Percentiles rank a stretch among this genome's conserved stretches.
These are phyloP conservation scores for Himalopsyche japonica DNA, from an alignment of 2,888 invertebrate species.

Conservation along the genomic window DNA sequence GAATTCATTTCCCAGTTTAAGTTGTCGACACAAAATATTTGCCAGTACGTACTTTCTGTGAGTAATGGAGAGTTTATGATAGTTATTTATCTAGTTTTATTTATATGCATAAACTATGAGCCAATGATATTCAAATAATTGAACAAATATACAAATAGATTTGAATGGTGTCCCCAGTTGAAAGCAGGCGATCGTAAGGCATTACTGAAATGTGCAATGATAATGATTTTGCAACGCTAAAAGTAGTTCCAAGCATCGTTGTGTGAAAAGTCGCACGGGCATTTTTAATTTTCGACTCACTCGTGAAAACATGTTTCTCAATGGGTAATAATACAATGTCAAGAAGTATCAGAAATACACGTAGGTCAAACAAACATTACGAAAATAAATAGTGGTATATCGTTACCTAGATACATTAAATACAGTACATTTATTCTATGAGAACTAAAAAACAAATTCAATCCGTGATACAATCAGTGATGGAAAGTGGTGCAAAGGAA, in stretches of 20 bases:
- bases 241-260: background rate
- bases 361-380: too few species aligned
- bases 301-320: background rate
- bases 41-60: background rate
- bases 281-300: background rate
- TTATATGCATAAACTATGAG: background rate
- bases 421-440: too few species aligned
- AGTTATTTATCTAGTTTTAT: background rate
- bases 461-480: too few species aligned
- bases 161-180: background rate
- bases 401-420: too few species aligned
- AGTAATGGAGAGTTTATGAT: background rate
- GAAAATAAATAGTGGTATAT: too few species aligned
- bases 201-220: background rate
- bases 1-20: too few species aligned
- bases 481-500: too few species aligned
- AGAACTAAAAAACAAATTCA: too few species aligned
- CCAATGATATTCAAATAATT: too few species aligned
- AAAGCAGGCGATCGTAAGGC: background rate
- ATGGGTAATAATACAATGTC: background rate
- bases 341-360: too few species aligned
- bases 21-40: background rate
- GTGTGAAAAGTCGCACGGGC: background rate
- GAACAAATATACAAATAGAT: background rate
- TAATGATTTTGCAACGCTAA: background rate